Percentiles rank a stretch among this genome's conserved stretches.
Conservation (phyloP, 1,140 invertebrate genomes). For the Drosophila pseudoananassae region DNA sequence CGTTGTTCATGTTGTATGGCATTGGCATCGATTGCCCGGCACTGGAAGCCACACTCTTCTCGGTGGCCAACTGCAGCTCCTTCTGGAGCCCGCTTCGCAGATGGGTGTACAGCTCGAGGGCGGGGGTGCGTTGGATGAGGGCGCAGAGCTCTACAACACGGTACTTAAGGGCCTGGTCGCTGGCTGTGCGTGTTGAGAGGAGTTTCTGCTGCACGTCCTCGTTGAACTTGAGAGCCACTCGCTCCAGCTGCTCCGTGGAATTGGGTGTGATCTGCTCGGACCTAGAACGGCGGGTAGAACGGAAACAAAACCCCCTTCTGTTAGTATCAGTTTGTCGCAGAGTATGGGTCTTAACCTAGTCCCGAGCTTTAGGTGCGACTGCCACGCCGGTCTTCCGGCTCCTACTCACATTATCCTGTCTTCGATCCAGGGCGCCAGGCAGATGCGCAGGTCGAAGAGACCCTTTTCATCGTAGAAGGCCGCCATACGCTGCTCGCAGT, state of each 20-base stretch:
- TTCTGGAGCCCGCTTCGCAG: slow-evolving; percentile 71
- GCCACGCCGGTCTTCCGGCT: neutral
- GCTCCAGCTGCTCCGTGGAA: slow-evolving; percentile 64
- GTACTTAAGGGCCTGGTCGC: slow-evolving; percentile 70
- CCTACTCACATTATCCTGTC: slow-evolving; percentile 83
- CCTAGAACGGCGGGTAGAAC: slow-evolving; percentile 35
- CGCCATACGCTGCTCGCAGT: slow-evolving; percentile 79
- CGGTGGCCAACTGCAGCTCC: slow-evolving; percentile 75
- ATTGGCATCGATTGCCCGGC: slow-evolving; percentile 71
- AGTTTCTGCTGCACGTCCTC: slow-evolving; percentile 78
- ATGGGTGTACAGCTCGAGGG: slow-evolving; percentile 73
- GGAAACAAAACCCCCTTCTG: neutral
- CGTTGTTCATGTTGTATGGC: slow-evolving; percentile 68
- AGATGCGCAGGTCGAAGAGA: slow-evolving; percentile 76
- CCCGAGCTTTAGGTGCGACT: neutral
- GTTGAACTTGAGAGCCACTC: slow-evolving; percentile 68
- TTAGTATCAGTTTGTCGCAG: neutral
- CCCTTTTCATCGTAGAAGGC: slow-evolving; percentile 82
- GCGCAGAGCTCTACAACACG: slow-evolving; percentile 75
- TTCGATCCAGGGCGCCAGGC: slow-evolving; percentile 82
- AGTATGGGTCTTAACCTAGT: neutral
- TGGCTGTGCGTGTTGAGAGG: slow-evolving; percentile 63
- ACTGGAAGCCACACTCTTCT: slow-evolving; percentile 62
- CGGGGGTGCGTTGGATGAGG: slow-evolving; percentile 61
- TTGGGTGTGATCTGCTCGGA: slow-evolving; percentile 71